Conservation (phyloP, 2,888 invertebrate species). For the Saturnia japonica region DNA sequence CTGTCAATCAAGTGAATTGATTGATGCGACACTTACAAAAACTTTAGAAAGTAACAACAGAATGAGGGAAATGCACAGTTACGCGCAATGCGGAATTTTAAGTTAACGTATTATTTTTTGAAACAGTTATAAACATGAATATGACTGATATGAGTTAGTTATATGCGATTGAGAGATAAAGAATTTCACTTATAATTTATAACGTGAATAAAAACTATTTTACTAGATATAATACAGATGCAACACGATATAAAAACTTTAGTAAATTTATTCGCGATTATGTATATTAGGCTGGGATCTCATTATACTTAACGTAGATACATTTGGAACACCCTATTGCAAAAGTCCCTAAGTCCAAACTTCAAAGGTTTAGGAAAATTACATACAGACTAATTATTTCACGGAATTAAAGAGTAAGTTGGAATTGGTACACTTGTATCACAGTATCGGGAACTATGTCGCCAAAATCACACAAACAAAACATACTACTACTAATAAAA, state of each 20-base stretch:
- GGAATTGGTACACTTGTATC: too few relatives aligned
- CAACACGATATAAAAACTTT: neutral
- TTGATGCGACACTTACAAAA: conserved; percentile 39
- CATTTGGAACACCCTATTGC: too few relatives aligned
- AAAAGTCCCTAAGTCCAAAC: too few relatives aligned
- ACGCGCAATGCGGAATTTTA: conserved; percentile 4
- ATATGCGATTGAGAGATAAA: neutral
- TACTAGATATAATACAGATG: neutral
- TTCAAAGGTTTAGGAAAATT: too few relatives aligned
- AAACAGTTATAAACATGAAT: neutral
- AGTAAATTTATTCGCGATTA: neutral
- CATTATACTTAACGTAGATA: too few relatives aligned
- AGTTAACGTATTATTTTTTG: neutral
- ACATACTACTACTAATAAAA: too few relatives aligned
- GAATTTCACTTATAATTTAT: neutral
- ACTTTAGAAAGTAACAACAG: neutral
- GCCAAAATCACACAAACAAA: too few relatives aligned
- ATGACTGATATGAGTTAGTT: too few relatives aligned
- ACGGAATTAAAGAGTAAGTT: too few relatives aligned
- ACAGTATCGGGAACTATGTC: too few relatives aligned
- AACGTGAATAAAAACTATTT: neutral
- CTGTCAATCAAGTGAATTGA: conserved; percentile 52
- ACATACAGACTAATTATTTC: too few relatives aligned
- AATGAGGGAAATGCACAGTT: conserved; percentile 13
- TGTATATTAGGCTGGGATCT: too few relatives aligned